Evolutionary conservation across 2,113 vertebrate species (phyloP).

Genomic region (Motacilla alba): DNA sequence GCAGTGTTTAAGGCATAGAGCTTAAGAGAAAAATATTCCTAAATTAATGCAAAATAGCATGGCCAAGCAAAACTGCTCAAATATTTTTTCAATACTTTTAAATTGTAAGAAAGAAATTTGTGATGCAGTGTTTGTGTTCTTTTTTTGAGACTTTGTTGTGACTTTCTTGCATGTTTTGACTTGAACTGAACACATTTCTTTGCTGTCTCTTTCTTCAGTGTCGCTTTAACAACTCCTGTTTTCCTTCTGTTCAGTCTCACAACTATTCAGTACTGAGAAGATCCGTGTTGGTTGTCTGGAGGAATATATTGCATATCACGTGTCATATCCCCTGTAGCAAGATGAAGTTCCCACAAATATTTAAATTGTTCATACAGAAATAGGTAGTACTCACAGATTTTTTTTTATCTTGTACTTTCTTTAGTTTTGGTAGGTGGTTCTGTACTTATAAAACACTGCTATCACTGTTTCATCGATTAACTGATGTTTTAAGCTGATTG

Average conservation of each 20-base stretch:
- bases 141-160: neutral
- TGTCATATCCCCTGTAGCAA: neutral
- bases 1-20: neutral
- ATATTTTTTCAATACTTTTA: neutral
- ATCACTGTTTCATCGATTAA: neutral
- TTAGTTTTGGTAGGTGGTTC: neutral
- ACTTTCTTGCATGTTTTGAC: conserved; percentile 9
- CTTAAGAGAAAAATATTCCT: neutral
- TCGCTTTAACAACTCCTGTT: neutral
- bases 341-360: neutral
- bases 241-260: neutral
- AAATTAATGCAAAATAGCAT: neutral
- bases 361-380: neutral
- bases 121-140: neutral
- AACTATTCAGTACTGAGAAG: neutral
- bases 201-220: neutral
- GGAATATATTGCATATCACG: neutral
- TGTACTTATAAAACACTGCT: neutral
- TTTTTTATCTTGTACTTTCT: neutral
- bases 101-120: neutral
- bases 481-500: neutral
- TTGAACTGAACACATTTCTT: neutral
- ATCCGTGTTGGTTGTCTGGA: neutral
- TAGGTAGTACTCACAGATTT: neutral
- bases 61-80: neutral